Percentiles rank a stretch among this genome's conserved stretches.
Evolutionary conservation across 2,797 vertebrate species (phyloP).

Genomic region (Coregonus suidteri): DNA sequence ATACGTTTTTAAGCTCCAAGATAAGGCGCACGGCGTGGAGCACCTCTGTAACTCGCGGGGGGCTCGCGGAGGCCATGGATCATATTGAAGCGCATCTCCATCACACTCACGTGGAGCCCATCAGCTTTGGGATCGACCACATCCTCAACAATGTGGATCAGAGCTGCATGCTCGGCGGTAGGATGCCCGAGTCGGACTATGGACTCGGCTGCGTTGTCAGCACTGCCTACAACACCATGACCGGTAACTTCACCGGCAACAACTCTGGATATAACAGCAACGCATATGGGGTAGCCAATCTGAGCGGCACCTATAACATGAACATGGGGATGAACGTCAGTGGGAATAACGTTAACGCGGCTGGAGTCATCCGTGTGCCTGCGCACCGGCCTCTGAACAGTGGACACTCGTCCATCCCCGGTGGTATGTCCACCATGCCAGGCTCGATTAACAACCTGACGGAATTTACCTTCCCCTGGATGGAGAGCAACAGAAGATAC

Average conservation of each 20-base stretch:
- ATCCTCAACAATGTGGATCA: constrained; percentile 94
- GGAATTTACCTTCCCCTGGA: constrained; percentile 95
- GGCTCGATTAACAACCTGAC: constrained; percentile 83
- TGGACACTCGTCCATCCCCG: constrained; percentile 73
- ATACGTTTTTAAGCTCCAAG: constrained; percentile 43
- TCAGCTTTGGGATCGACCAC: constrained; percentile 98
- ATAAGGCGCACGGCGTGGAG: constrained; percentile 56
- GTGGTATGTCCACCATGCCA: constrained; percentile 72
- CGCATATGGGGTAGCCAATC: constrained; percentile 82
- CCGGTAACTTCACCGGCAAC: constrained; percentile 74
- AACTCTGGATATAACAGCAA: constrained; percentile 76
- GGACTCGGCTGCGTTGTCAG: constrained; percentile 74
- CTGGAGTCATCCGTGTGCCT: constrained; percentile 93
- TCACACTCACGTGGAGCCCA: constrained; percentile 89
- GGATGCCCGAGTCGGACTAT: constrained; percentile 91
- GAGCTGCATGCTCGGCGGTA: constrained; percentile 90
- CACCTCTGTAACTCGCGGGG: constrained; percentile 57
- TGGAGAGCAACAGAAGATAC: constrained; percentile 98
- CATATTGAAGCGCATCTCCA: constrained; percentile 88
- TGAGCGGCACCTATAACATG: constrained; percentile 88
- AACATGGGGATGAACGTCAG: constrained; percentile 86
- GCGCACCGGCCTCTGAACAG: constrained; percentile 88
- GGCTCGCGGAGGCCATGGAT: constrained; percentile 81
- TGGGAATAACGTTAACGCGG: constrained; percentile 77
- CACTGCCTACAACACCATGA: constrained; percentile 74